Conservation (phyloP, 2,888 invertebrate species). For the Phalangium opilio region DNA sequence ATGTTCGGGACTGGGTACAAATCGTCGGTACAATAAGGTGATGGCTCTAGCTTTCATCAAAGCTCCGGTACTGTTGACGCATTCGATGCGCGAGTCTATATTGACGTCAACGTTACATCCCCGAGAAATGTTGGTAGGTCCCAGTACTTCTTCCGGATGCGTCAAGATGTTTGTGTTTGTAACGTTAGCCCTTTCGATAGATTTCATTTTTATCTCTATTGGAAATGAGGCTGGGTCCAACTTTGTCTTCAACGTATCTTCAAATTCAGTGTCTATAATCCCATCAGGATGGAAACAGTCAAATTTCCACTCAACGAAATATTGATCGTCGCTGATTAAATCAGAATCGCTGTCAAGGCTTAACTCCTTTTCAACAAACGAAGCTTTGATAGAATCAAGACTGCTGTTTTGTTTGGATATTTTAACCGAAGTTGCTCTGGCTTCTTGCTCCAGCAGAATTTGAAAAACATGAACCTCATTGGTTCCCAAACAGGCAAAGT, state of each 20-base stretch:
- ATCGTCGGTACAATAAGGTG: conserved; percentile 18
- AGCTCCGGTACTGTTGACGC: conserved; percentile 2
- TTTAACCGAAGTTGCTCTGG: not conserved
- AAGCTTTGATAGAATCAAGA: not conserved
- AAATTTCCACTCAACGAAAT: conserved; percentile 26
- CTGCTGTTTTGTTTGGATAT: not conserved
- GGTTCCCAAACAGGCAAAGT: conserved; percentile 45
- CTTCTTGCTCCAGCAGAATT: conserved; percentile 25
- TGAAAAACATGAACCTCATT: conserved; percentile 47
- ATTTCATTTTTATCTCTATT: conserved; percentile 16
- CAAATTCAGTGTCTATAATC: conserved; percentile 6
- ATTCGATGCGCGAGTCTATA: conserved; percentile 13
- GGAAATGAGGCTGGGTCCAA: conserved; percentile 20
- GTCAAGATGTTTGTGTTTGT: conserved; percentile 6
- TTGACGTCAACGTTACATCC: conserved; percentile 16
- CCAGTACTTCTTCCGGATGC: conserved; percentile 12
- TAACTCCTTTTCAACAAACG: not conserved
- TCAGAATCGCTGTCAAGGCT: conserved; percentile 2
- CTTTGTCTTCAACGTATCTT: conserved; percentile 12
- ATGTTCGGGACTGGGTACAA: conserved; percentile 13
- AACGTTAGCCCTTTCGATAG: conserved; percentile 15
- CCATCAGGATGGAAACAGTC: conserved; percentile 15
- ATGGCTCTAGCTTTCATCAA: conserved; percentile 12
- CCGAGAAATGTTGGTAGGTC: conserved; percentile 15
- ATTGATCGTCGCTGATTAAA: conserved; percentile 23